Conservation (phyloP, 2,888 invertebrate genomes). For the Oscheius onirici region DNA sequence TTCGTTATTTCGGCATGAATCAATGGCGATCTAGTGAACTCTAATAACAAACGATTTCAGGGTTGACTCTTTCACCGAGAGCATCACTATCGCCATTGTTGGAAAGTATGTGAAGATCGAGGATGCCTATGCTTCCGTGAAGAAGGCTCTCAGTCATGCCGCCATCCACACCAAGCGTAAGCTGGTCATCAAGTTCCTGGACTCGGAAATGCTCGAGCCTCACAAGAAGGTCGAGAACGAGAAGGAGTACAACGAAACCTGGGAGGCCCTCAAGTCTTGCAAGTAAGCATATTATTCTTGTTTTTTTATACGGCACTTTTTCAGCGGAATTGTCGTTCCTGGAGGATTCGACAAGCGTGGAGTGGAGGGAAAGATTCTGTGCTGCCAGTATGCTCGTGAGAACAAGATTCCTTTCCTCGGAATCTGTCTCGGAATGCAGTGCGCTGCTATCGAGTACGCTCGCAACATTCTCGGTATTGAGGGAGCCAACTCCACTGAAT, state of each 20-base stretch:
- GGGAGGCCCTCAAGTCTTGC: constrained; percentile 53
- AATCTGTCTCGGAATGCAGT: constrained; percentile 91
- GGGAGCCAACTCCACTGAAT: constrained; percentile 88
- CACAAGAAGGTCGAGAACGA: constrained; percentile 37
- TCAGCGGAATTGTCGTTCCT: constrained; percentile 90
- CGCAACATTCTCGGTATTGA: constrained; percentile 82
- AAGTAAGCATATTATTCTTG: constrained; percentile 48
- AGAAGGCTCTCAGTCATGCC: constrained; percentile 86
- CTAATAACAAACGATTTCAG: constrained; percentile 30
- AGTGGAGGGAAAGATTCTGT: constrained; percentile 92
- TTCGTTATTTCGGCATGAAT: neutral
- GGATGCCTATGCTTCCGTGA: constrained; percentile 89
- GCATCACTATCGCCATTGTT: constrained; percentile 81
- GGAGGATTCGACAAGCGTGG: constrained; percentile 97
- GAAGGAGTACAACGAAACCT: constrained; percentile 48
- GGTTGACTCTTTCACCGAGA: constrained; percentile 53
- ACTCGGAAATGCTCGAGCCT: constrained; percentile 54
- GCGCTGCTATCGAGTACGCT: constrained; percentile 93
- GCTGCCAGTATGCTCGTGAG: constrained; percentile 90
- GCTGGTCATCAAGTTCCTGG: constrained; percentile 79
- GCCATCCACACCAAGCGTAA: constrained; percentile 85
- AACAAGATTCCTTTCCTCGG: constrained; percentile 86
- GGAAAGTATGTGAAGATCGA: constrained; percentile 83
- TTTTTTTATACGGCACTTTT: constrained; percentile 66
- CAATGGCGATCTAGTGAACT: neutral